These are phyloP conservation scores for Mimas tiliae DNA, from an alignment of 2,888 invertebrate genomes.

Conservation along the genomic window DNA sequence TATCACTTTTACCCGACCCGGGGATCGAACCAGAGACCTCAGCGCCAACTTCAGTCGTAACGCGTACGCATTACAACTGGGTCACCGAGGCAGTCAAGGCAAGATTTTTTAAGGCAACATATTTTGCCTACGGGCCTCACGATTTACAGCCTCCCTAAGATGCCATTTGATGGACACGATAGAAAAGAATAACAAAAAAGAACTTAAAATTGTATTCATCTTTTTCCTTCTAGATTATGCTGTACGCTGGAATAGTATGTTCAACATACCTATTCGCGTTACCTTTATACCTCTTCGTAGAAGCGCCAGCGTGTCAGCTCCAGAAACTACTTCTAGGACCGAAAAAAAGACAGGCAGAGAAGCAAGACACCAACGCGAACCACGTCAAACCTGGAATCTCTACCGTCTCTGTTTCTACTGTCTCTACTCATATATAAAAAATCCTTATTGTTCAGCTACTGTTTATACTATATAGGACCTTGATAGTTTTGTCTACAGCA, in stretches of 20 bases:
- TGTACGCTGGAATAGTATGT: slow-evolving; percentile 73
- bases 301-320: slow-evolving; percentile 72
- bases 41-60: too few relatives aligned
- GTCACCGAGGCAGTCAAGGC: too few relatives aligned
- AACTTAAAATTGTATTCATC: background rate
- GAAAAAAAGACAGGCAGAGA: slow-evolving; percentile 58
- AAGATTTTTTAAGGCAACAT: too few relatives aligned
- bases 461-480: too few relatives aligned
- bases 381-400: slow-evolving; percentile 74
- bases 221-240: slow-evolving; percentile 66
- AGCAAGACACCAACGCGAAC: slow-evolving; percentile 59
- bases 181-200: background rate
- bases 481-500: too few relatives aligned
- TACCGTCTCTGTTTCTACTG: slow-evolving; percentile 71
- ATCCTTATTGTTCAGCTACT: background rate
- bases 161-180: background rate
- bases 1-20: too few relatives aligned
- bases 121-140: too few relatives aligned
- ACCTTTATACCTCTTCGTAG: slow-evolving; percentile 73
- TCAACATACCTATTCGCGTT: slow-evolving; percentile 68
- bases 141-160: background rate
- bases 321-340: slow-evolving; percentile 72
- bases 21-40: too few relatives aligned
- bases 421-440: slow-evolving; percentile 74
- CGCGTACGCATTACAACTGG: too few relatives aligned